A percentile compares a stretch with the other conserved stretches of the same genome.
Conservation (phyloP, 2,113 vertebrate genomes). For the Pollachius pollachius region DNA sequence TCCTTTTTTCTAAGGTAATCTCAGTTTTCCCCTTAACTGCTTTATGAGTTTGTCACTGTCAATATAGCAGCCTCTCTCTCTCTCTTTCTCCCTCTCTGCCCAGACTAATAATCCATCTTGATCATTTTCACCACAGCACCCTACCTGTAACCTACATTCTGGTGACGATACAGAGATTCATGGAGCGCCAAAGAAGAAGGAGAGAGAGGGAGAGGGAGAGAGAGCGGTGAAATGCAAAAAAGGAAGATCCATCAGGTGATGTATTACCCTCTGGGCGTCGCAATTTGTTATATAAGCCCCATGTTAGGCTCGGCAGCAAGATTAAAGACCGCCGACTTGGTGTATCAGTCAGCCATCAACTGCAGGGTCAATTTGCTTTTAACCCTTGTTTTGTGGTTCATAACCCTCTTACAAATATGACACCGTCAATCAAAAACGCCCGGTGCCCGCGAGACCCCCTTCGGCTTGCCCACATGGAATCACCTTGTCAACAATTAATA, state of each 20-base stretch:
- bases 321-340: conserved; percentile 78
- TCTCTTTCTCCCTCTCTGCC: too few relatives aligned
- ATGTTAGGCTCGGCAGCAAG: conserved; percentile 76
- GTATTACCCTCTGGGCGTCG: conserved; percentile 74
- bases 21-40: conserved; percentile 22
- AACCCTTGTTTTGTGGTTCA: conserved; percentile 82
- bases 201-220: background rate
- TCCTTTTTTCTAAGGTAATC: conserved; percentile 17
- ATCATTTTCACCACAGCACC: conserved; percentile 51
- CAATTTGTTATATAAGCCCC: conserved; percentile 82
- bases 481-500: too few relatives aligned
- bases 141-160: conserved; percentile 51
- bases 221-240: conserved; percentile 46
- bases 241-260: conserved; percentile 69
- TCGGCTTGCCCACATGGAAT: too few relatives aligned
- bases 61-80: background rate
- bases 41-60: conserved; percentile 30
- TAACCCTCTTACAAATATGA: conserved; percentile 76
- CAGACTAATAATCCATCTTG: conserved; percentile 48
- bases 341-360: conserved; percentile 80
- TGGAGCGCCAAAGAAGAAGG: conserved; percentile 47
- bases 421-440: conserved; percentile 69
- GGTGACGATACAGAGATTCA: conserved; percentile 39
- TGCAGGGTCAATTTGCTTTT: conserved; percentile 83
- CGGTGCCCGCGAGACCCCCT: conserved; percentile 8